Evolutionary conservation across 2,113 vertebrate genomes (phyloP), one percentile per base, ranked within the genome.

Genomic region (Embiotoca jacksoni): DNA sequence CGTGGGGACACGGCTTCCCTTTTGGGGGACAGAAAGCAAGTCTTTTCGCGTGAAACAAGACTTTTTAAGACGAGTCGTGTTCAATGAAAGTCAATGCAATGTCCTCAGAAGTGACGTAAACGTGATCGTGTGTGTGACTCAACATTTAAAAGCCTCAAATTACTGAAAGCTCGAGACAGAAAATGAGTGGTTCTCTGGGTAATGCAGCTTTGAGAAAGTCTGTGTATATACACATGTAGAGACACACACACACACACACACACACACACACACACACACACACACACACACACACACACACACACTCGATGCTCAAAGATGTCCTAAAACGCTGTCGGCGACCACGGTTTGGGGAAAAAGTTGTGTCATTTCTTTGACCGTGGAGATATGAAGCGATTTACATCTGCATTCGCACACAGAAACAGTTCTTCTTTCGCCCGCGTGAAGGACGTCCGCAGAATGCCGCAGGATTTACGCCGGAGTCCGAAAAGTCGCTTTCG

Each of bases 141-240:
- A 23, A 23, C 32, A 33, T 56, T 23, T 69, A 3, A 85, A 86
- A 68, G 23, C 88, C 88, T 78, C 64, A 73, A 61, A 91, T 90
- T 90, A 89, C 70, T 30, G 46, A 55, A 73, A 74, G 73, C 69
- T 56, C 7, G 35, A 69, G 82, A 73, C 61, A 49, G 64, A 87
- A 90, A 88, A 91, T 83, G 32, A 87, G 59, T 66, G 73, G 59
- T 35, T 82, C 46, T 61, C 5, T 30, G 15, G 33, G 75, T 65
- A 33, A 61, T 23, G 16, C 61, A 7, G 68, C 72, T 83, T 23
- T 64, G 61, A 68, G 36, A 65, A 57, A 35, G 83, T 80, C 59
- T 68, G 53, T 66, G 68, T n/a, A 52, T 35, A 58, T 16, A 72
- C 50, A 54, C 35, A 30, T 11, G 13, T 11, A 8, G 8, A 64